Percentiles rank a stretch among this genome's conserved stretches.
phyloP scores from a whole-genome alignment of 2,888 invertebrate species.

The Aproaerema taeniolella region DNA sequence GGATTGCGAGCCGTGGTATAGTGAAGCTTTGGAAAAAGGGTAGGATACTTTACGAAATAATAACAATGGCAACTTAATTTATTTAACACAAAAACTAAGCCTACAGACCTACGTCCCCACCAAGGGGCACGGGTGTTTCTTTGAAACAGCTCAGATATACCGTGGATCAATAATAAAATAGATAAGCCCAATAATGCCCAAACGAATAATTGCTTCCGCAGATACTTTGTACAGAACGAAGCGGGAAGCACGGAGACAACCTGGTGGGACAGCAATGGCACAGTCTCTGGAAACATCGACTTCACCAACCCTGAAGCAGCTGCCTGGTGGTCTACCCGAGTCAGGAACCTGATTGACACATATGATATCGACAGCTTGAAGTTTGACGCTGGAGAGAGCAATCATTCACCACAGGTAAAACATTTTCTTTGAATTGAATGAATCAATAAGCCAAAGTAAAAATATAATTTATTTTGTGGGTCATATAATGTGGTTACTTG shows the following conservation, averaged over 20 bases:
- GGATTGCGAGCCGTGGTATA: constrained; percentile 80
- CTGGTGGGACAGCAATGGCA: constrained; percentile 75
- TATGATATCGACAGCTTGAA: constrained; percentile 86
- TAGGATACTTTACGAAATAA: constrained; percentile 39
- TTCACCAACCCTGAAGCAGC: constrained; percentile 83
- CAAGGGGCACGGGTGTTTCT: too few relatives aligned
- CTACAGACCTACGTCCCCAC: too few relatives aligned
- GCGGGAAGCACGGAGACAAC: constrained; percentile 55
- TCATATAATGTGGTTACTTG: too few relatives aligned
- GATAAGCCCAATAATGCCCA: neutral
- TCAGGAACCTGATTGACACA: constrained; percentile 71
- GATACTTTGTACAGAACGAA: constrained; percentile 68
- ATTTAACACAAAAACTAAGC: too few relatives aligned
- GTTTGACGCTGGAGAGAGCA: constrained; percentile 88
- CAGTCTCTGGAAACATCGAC: constrained; percentile 79
- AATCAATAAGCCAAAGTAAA: neutral
- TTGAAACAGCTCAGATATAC: too few relatives aligned
- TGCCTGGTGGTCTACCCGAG: constrained; percentile 77
- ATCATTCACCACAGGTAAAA: constrained; percentile 78
- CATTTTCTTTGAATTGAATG: neutral
- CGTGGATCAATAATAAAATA: too few relatives aligned
- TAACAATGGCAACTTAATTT: neutral
- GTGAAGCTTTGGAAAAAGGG: constrained; percentile 73
- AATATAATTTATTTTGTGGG: too few relatives aligned
- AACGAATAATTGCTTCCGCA: too few relatives aligned